Percentiles rank a stretch among this genome's conserved stretches.
phyloP scores from a whole-genome alignment of 1,140 invertebrate genomes.

The Chionoecetes opilio region DNA sequence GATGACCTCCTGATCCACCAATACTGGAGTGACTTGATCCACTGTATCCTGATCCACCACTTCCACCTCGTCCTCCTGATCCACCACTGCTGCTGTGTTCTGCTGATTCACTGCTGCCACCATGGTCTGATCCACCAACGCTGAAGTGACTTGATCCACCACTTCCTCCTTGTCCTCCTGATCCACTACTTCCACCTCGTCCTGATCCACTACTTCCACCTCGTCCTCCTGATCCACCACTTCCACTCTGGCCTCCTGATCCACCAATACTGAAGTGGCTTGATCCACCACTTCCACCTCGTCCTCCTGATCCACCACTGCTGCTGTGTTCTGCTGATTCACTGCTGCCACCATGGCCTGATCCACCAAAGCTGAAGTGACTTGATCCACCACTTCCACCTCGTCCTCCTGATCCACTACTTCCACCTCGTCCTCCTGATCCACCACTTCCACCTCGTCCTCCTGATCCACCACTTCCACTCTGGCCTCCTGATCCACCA shows the following conservation, averaged over 20 bases:
- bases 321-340: not conserved
- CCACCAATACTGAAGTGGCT: conserved; percentile 44
- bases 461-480: conserved; percentile 56
- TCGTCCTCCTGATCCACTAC: conserved; percentile 7
- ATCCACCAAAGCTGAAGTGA: conserved; percentile 42
- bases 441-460: conserved; percentile 65
- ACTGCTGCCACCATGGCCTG: conserved; percentile 64
- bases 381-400: not conserved
- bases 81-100: conserved; percentile 2
- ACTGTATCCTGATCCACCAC: conserved; percentile 14
- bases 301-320: conserved; percentile 44
- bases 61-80: conserved; percentile 20
- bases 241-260: not conserved
- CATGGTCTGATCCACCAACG: conserved; percentile 7
- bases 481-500: conserved; percentile 53
- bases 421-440: not conserved
- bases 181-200: not conserved
- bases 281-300: conserved; percentile 16
- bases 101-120: conserved; percentile 4
- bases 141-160: conserved; percentile 51
- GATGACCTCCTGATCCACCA: conserved; percentile 35
- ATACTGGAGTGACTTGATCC: not conserved
- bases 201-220: conserved; percentile 37
- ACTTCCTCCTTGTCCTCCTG: conserved; percentile 59
- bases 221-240: not conserved